Evolutionary conservation across 2,888 invertebrate genomes (phyloP), one percentile per base, ranked within the genome.

Genomic region (Leptura quadrifasciata): DNA sequence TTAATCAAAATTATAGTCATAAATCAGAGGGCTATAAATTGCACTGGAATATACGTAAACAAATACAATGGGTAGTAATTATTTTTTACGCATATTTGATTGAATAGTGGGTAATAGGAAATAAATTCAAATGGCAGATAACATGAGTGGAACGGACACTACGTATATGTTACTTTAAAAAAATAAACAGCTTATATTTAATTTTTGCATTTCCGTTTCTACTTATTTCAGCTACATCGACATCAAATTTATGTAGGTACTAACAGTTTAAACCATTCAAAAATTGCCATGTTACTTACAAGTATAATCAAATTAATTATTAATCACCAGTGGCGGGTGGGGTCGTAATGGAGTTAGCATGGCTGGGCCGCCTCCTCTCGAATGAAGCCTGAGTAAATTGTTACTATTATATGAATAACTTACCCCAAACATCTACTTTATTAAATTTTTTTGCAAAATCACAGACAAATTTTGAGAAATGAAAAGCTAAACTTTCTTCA

Each of bases 151-250:
- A 6, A 39, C 39, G 39, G 39, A 39, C 10, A 39, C 15, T 39
- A 12, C 27, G 8, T 39, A 39, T 39, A 39, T 39, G 12, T 39
- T 8, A 6, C 39, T 39, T 31, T 12, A 12, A 21, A 57, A 20
- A 57, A 20, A 57, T 21, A 21, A 27, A 24, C 58, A n/a, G 24
- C 55, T 67, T 21, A 21, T 54, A 20, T 61, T 35, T n/a, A 8
- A 71, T 21, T 24, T 10, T 21, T n/a, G 2, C 21, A 21, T 54
- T 54, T 72, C 72, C 72, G 61, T 24, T 63, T 54, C 20, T 54
- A 72, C 31, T 72, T 72, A 72, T 72, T 72, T 72, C 72, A 72
- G 52, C 63, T 72, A 72, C 17, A 35, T n/a, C 35, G 27, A 17
- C 15, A 63, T 31, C 35, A 55, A 52, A 63, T 17, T 72, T 55